Evolutionary conservation across 2,113 vertebrate genomes (phyloP).

Genomic region (Sinocyclocheilus grahami): DNA sequence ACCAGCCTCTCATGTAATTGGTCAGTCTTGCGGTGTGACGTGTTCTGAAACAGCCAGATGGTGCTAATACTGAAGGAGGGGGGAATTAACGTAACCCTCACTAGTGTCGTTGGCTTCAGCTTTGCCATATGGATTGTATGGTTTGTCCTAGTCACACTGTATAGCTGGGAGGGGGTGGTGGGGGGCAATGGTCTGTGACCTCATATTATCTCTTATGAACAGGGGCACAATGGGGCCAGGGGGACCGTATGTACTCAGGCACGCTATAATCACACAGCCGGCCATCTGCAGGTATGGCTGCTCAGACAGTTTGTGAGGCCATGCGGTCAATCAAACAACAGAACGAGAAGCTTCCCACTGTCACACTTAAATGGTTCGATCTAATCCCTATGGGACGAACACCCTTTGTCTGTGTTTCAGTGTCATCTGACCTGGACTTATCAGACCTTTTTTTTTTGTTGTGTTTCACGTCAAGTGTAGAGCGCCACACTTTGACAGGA

Average conservation of each 20-base stretch:
- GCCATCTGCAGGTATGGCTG: constrained; percentile 33
- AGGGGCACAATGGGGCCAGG: constrained; percentile 47
- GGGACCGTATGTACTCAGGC: constrained; percentile 25
- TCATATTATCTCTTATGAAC: constrained; percentile 47
- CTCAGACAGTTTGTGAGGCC: neutral
- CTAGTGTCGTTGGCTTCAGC: constrained; percentile 64
- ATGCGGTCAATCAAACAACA: constrained; percentile 31
- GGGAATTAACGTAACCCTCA: constrained; percentile 62
- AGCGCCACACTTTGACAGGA: neutral
- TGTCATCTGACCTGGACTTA: constrained; percentile 6
- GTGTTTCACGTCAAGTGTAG: neutral
- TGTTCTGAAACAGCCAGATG: constrained; percentile 63
- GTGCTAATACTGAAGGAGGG: constrained; percentile 61
- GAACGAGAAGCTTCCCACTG: constrained; percentile 4
- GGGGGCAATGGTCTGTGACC: constrained; percentile 35
- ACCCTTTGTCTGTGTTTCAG: constrained; percentile 40
- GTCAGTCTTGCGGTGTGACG: constrained; percentile 6
- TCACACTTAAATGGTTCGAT: neutral
- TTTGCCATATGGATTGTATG: constrained; percentile 72
- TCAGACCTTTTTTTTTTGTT: neutral
- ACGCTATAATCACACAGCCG: constrained; percentile 15
- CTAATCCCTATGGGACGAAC: constrained; percentile 27
- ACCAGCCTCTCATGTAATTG: neutral
- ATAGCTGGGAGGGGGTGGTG: neutral
- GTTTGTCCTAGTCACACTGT: constrained; percentile 4